Evolutionary conservation across 2,888 invertebrate species (phyloP).

Genomic region (Helleia helle): DNA sequence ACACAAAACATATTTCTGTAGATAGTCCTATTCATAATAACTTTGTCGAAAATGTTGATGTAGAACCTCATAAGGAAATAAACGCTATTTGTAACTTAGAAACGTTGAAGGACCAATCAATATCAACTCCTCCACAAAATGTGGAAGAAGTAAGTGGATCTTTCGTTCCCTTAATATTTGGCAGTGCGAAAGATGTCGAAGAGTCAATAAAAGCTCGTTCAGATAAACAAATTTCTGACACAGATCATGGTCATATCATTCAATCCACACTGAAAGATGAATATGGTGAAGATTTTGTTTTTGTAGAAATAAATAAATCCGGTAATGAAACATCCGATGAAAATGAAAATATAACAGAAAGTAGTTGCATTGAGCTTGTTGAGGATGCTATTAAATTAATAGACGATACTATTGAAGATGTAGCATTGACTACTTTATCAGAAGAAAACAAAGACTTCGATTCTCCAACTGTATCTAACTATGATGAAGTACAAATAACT

Average conservation of each 20-base stretch:
- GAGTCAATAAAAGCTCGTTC: background rate
- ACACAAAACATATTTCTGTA: too few species aligned
- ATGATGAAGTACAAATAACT: background rate
- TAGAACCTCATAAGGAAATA: too few species aligned
- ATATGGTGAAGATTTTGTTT: conserved; percentile 17
- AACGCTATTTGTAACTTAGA: too few species aligned
- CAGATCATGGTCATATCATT: conserved; percentile 9
- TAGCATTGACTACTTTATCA: background rate
- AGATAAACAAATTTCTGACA: background rate
- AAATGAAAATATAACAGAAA: conserved; percentile 10
- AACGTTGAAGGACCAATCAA: conserved; percentile 27
- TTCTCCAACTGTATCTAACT: background rate
- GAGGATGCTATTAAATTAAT: conserved; percentile 19
- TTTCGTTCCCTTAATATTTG: background rate
- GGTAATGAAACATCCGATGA: background rate
- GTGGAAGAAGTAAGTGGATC: conserved; percentile 12
- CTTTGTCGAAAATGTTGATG: too few species aligned
- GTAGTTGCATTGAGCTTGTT: conserved; percentile 14
- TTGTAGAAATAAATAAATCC: conserved; percentile 15
- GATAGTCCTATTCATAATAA: too few species aligned
- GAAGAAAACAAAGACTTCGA: background rate
- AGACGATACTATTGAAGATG: conserved; percentile 14
- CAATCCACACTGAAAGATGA: conserved; percentile 12
- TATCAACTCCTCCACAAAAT: too few species aligned
- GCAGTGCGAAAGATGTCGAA: background rate